Evolutionary conservation across 2,888 invertebrate genomes (phyloP), one percentile per base, ranked within the genome.

Genomic region (Lithophane ornitopus): DNA sequence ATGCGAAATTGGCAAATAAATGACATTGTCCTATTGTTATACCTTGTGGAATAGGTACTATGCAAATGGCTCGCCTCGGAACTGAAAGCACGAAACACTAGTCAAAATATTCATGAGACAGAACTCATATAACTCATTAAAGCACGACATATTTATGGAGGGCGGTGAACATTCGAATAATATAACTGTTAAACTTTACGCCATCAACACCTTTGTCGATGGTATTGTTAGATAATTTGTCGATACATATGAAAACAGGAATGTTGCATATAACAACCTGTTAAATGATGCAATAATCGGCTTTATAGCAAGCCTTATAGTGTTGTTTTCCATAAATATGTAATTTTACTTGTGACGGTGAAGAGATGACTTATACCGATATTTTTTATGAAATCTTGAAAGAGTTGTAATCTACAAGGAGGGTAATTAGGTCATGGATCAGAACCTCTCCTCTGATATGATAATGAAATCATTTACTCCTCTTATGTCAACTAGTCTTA

Each of bases 31-130:
- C 26, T 68, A 59, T 70, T 70, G 59, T 68, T 22, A 34, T 26
- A 19, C 14, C 6, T 22, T 41, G 39, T 22, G 22, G 11, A 28
- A 66, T 61, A 34, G 34, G 34, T 34, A n/a, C 14, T 44, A 79
- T 79, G 62, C 76, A 75, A 74, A 79, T 81, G 44, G 22, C 44
- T 56, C 22, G 34, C 28, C 49, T 46, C 11, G 14, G 41, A 41
- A 34, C 46, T 26, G 2, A 66, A n/a, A 56, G 54, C 79, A n/a
- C 39, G 34, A 34, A 80, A 22, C 61, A 41, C n/a, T 58, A 34
- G 26, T 58, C 44, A 79, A 66, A 74, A 65, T 84, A 73, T 70
- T 76, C 72, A 84, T 73, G 49, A 61, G 49, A 46, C 26, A 34
- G 14, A 58, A 69, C 7, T 49, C 34, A 49, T 16, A 56, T 4